Evolutionary conservation across 2,888 invertebrate genomes (phyloP).

Genomic region (Orchesella flavescens): DNA sequence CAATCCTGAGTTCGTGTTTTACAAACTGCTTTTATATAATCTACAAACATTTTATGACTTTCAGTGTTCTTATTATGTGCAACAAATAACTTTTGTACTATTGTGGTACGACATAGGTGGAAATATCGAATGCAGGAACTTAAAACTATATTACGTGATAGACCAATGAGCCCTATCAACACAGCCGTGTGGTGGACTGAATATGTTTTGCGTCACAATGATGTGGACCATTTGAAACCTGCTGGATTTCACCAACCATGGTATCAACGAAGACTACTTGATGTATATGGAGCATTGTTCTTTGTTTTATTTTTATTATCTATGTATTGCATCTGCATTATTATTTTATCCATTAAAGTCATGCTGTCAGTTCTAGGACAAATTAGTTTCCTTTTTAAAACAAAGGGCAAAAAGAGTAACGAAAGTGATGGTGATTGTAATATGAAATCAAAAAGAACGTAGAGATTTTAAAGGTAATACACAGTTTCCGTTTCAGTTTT

Average conservation of each 20-base stretch:
- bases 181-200: slow-evolving; percentile 48
- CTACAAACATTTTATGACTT: not conserved
- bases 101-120: slow-evolving; percentile 15
- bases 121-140: slow-evolving; percentile 26
- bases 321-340: not conserved
- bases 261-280: slow-evolving; percentile 54
- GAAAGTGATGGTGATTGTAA: too few relatives aligned
- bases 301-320: not conserved
- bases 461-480: too few relatives aligned
- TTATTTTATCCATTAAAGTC: not conserved
- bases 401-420: not conserved
- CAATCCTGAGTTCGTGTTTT: not conserved
- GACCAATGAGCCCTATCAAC: slow-evolving; percentile 25
- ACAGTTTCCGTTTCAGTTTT: too few relatives aligned
- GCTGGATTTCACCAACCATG: slow-evolving; percentile 40
- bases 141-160: slow-evolving; percentile 6
- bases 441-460: too few relatives aligned
- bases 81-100: not conserved
- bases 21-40: not conserved
- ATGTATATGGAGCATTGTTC: slow-evolving; percentile 50
- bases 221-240: slow-evolving; percentile 39
- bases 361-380: not conserved
- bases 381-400: not conserved
- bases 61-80: not conserved
- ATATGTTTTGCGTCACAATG: slow-evolving; percentile 54